phyloP scores from a whole-genome alignment of 2,113 vertebrate species.

The Cebidichthys violaceus region DNA sequence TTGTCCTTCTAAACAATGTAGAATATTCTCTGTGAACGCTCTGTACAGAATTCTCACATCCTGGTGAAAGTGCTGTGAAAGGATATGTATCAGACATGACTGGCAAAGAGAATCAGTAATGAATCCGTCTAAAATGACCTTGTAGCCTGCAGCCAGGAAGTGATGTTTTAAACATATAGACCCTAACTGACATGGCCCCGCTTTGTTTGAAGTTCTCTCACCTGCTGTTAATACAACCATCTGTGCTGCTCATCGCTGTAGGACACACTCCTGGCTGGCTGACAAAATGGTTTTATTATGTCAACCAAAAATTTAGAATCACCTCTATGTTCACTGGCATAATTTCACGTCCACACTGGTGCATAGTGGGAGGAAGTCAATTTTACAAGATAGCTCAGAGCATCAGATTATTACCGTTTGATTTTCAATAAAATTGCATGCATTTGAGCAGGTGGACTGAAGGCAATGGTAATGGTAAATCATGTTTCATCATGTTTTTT shows the following conservation, averaged over 20 bases:
- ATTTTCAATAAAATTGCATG: not conserved
- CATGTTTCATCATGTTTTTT: not conserved
- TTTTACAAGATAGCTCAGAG: not conserved
- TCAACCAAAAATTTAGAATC: constrained; percentile 17
- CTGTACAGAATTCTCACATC: not conserved
- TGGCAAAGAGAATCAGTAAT: constrained; percentile 63
- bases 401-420: not conserved
- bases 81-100: constrained; percentile 5
- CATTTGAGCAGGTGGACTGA: not conserved
- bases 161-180: constrained; percentile 74
- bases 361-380: not conserved
- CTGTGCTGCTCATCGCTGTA: constrained; percentile 63
- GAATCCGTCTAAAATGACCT: constrained; percentile 61
- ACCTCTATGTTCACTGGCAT: constrained; percentile 8
- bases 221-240: constrained; percentile 79
- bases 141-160: constrained; percentile 51
- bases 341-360: constrained; percentile 5
- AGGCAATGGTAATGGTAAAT: not conserved
- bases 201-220: constrained; percentile 67
- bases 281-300: constrained; percentile 52
- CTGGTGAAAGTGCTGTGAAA: not conserved
- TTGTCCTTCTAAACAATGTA: not conserved
- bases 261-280: constrained; percentile 54
- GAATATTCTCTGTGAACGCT: not conserved
- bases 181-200: constrained; percentile 54